A percentile compares a stretch with the other conserved stretches of the same genome.
Evolutionary conservation across 2,888 invertebrate species (phyloP).

Genomic region (Agrotis clavis): DNA sequence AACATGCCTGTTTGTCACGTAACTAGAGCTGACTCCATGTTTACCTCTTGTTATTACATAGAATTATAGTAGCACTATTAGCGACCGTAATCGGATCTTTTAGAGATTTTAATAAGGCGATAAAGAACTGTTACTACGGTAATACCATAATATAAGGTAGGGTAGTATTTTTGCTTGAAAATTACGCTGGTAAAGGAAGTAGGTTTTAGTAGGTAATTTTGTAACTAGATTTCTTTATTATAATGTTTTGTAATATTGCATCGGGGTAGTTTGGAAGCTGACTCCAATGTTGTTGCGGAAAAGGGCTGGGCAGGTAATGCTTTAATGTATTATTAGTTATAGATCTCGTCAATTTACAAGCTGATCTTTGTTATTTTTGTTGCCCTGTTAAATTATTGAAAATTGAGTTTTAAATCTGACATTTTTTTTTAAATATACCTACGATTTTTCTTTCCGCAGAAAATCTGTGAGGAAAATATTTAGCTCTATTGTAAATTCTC

Average conservation of each 20-base stretch:
- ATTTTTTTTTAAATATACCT: too few relatives aligned
- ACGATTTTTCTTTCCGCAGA: too few relatives aligned
- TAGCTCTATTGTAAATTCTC: background rate
- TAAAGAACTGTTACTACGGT: constrained; percentile 35
- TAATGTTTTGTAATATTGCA: background rate
- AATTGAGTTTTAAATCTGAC: background rate
- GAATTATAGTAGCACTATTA: constrained; percentile 55
- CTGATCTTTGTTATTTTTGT: background rate
- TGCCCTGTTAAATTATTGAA: background rate
- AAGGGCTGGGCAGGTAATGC: too few relatives aligned
- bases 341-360: background rate
- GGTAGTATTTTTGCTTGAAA: constrained; percentile 29
- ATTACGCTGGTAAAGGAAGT: constrained; percentile 7
- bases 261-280: too few relatives aligned
- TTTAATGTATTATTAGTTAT: too few relatives aligned
- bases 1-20: constrained; percentile 49
- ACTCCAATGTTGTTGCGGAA: too few relatives aligned
- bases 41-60: constrained; percentile 59
- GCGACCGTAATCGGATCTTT: constrained; percentile 53
- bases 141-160: constrained; percentile 19
- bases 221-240: constrained; percentile 25
- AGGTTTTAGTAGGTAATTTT: constrained; percentile 8
- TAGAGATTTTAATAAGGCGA: constrained; percentile 56
- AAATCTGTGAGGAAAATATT: background rate
- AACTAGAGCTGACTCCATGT: constrained; percentile 7